Evolutionary conservation across 2,113 vertebrate genomes (phyloP), one percentile per base, ranked within the genome.

Genomic region (Corythornis madagascariensis): DNA sequence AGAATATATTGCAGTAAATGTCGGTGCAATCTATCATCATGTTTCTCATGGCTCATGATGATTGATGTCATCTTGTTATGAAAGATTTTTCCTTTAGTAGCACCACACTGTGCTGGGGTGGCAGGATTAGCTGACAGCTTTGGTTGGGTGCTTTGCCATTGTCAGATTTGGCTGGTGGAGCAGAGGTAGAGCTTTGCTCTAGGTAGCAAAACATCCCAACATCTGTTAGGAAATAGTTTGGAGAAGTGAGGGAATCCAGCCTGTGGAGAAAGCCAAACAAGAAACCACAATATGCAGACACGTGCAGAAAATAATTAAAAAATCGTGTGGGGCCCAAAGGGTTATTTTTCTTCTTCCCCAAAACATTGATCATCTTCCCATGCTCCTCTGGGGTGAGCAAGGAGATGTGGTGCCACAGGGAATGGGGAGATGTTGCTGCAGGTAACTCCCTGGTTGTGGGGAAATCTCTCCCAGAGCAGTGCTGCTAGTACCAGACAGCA

Each of bases 401-500:
- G 76, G 66, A 45, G 56, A 11, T 10, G 48, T 5, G 17, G 10
- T 57, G 82, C 48, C 47, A 4, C 1, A 0, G n/a, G 55, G 40
- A n/a, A 29, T 0, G 6, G 77, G 52, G 82, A 70, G 73, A 8
- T 56, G 16, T 18, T 74, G 78, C 43, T 76, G 26, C 40, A 77
- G 71, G 45, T 35, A 60, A 31, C n/a, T 55, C 43, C 16, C 19
- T 10, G 22, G 29, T 79, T 69, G 56, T 11, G 28, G 55, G 40
- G 50, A 42, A 13, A 48, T 25, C 43, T 25, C 48, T 53, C 43
- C 57, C 13, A 5, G 11, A 55, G 18, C 60, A 12, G 35, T 1
- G 0, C 56, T 72, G 66, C 48, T 29, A 40, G 12, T 33, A 7
- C 42, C 26, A 38, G 33, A 1, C 1, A n/a, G 55, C 0, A 0